A percentile compares a stretch with the other conserved stretches of the same genome.
Conservation (phyloP, 2,888 invertebrate genomes). For the Monochamus alternatus region DNA sequence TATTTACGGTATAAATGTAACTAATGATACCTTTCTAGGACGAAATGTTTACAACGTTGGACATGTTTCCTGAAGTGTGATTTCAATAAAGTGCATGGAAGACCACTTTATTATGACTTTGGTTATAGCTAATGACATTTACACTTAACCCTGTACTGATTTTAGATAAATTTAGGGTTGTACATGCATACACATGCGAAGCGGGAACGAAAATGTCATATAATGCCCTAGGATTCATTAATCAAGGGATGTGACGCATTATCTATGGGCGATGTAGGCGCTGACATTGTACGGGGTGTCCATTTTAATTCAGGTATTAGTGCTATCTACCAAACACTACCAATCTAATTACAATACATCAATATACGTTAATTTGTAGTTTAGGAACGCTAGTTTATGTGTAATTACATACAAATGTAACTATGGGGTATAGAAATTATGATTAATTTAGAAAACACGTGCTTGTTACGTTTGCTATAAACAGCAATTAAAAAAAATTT, state of each 20-base stretch:
- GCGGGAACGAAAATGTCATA: constrained; percentile 61
- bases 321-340: not conserved
- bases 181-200: constrained; percentile 56
- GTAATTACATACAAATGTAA: too few species aligned
- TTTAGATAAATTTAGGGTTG: constrained; percentile 58
- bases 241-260: constrained; percentile 66
- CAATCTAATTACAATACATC: too few species aligned
- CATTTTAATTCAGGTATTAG: not conserved
- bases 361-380: too few species aligned
- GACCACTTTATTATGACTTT: constrained; percentile 58
- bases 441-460: too few species aligned
- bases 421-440: too few species aligned
- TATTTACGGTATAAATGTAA: too few species aligned
- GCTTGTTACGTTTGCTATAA: too few species aligned
- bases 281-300: constrained; percentile 42
- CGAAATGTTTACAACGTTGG: not conserved
- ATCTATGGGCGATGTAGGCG: constrained; percentile 58
- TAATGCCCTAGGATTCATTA: constrained; percentile 64
- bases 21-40: too few species aligned
- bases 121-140: constrained; percentile 59
- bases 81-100: constrained; percentile 50
- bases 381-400: too few species aligned
- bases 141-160: constrained; percentile 58
- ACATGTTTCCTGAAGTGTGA: constrained; percentile 46
- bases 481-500: too few species aligned